Base-by-base conservation (phyloP, 2,888 invertebrate species). In the Tuberolachnus salignus region DNA sequence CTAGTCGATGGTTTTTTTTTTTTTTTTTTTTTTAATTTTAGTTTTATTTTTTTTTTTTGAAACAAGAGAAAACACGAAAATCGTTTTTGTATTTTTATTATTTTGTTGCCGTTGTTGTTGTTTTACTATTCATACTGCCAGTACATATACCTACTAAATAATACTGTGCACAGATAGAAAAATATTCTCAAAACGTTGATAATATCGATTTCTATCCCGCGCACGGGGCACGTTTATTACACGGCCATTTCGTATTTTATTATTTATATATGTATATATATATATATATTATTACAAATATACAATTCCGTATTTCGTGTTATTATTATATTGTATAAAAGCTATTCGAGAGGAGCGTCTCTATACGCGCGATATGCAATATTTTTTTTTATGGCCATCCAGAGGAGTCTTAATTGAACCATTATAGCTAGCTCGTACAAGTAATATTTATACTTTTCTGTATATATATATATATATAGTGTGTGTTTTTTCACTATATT, bases 301-400 rank as follows among this genome's bases (percentile, higher is more conserved):
- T 19, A 63, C 26, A 19, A 14, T 34, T 34, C 6, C 34, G 34
- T 34, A 4, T 34, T 34, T 34, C 34, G 34, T 34, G 6, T 34
- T 34, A 34, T 34, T 6, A 34, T 34, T 34, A 34, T 6, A 66
- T 46, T 23, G 2, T 21, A 42, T 3, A 63, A 44, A 63, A 63
- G 11, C 42, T 63, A 55, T 63, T 21, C 44, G 44, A 34, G 10
- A 61, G 11, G 10, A 61, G 11, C 51, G 34, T 72, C 51, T 61
- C 51, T 49, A 72, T 49, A 72, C 34, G 61, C 10, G 13, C 8
- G 23, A 61, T 72, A 49, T 21, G 59, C 10, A 71, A n/a, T 49
- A 71, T 59, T 19, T 61, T 57, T n/a, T 67, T 61, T 49, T 34
- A 61, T 51, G 34, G 49, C 72, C 49, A 51, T 61, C 19, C 51